These are phyloP conservation scores for Hormaphis cornu DNA, from an alignment of 1,140 invertebrate genomes.

Conservation along the genomic window DNA sequence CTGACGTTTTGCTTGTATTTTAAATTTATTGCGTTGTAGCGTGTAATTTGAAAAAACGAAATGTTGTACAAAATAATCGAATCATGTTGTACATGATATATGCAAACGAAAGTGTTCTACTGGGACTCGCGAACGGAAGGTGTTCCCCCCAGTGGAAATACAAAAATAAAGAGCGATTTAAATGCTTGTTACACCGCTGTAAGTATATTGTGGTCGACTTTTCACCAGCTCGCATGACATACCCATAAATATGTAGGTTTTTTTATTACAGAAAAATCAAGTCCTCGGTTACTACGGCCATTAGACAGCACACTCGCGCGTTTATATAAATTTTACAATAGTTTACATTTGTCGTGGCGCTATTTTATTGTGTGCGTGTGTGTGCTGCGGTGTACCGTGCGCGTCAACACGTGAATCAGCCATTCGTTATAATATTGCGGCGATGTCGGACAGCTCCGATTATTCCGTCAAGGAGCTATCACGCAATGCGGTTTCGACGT, in stretches of 20 bases:
- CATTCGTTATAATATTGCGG: constrained; percentile 13
- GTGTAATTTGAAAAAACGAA: too few species aligned
- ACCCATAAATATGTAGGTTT: background rate
- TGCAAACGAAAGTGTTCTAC: too few species aligned
- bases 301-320: too few species aligned
- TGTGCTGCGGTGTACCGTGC: background rate
- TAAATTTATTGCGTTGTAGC: too few species aligned
- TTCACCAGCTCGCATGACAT: constrained; percentile 4
- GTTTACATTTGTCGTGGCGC: too few species aligned
- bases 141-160: too few species aligned
- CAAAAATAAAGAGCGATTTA: background rate
- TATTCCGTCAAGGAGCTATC: constrained; percentile 24
- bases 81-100: too few species aligned
- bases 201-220: background rate
- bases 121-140: too few species aligned
- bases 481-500: constrained; percentile 6
- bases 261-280: background rate
- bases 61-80: too few species aligned
- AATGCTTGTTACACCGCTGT: background rate
- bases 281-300: background rate
- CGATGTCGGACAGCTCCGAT: constrained; percentile 21
- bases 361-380: background rate
- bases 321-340: background rate
- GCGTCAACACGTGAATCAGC: constrained; percentile 12
- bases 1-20: too few species aligned